Base-by-base conservation (phyloP, 2,113 vertebrate genomes). In the Proteles cristata region DNA sequence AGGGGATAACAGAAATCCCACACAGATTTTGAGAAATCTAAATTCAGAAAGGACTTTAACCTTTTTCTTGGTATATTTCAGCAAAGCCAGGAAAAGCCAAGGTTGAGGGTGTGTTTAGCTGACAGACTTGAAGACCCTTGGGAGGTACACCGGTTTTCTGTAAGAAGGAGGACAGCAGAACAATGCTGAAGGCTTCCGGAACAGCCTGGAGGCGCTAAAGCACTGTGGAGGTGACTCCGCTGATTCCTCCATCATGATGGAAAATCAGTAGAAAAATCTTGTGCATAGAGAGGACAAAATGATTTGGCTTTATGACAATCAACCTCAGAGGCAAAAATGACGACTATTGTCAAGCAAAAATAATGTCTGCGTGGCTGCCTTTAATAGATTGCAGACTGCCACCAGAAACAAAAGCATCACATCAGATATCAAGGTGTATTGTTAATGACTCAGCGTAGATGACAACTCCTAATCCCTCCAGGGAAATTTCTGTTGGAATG, bases 211-310 rank as follows among this genome's bases (percentile, higher is more conserved):
- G 79, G 3, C 65, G 39, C 14, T 28, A 17, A 91, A n/a, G 14
- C 2, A 15, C 0, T 4, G 10, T 4, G 85, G 3, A 85, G 23
- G 61, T 35, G 65, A 43, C 0, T 0, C 28, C 2, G 28, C 53
- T 48, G 25, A 19, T 2, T 7, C 12, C 1, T 45, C 11, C 48
- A 7, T 26, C 23, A 2, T 12, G 16, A 82, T 55, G 48, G 15
- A 6, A 16, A 79, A 43, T 15, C 3, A 25, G 11, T 14, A 74
- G 21, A 23, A 33, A 53, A 12, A 39, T 45, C 43, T 23, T 2
- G 1, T 17, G 35, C 21, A 35, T 61, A 21, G 15, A 45, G 0
- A 77, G 3, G 31, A 10, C 1, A 76, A 9, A 16, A 33, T 1
- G 6, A 10, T 61, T n/a, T 33, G 43, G 2, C 7, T 74, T 28